Conservation (phyloP, 2,797 vertebrate species). For the Philypnodon macrostomus region DNA sequence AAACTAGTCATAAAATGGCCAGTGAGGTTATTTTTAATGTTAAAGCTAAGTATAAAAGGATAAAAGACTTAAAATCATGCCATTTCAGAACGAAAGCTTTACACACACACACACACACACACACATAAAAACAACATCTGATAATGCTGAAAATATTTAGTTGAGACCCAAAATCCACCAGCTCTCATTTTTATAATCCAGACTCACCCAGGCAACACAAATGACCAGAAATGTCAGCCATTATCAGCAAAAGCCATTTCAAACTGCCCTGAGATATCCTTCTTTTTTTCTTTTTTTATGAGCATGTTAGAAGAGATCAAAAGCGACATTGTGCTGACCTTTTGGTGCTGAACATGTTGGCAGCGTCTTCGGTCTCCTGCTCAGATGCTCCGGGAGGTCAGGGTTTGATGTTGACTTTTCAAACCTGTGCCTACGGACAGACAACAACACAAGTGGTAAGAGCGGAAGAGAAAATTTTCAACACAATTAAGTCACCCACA, state of each 20-base stretch:
- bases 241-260: slow-evolving; percentile 44
- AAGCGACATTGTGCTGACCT: slow-evolving; percentile 74
- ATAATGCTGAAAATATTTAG: neutral
- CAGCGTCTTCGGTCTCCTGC: slow-evolving; percentile 57
- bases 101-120: slow-evolving; percentile 1
- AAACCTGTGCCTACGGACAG: slow-evolving; percentile 44
- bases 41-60: too few species aligned
- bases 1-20: too few species aligned
- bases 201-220: slow-evolving; percentile 9
- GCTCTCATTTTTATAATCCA: slow-evolving; percentile 15
- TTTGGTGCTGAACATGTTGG: slow-evolving; percentile 84
- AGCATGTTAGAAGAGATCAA: slow-evolving; percentile 48
- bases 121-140: neutral
- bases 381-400: slow-evolving; percentile 51
- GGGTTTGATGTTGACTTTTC: slow-evolving; percentile 56
- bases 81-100: neutral
- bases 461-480: slow-evolving; percentile 51
- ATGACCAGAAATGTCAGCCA: slow-evolving; percentile 48
- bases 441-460: slow-evolving; percentile 19
- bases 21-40: too few species aligned
- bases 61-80: neutral
- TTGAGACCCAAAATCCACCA: slow-evolving; percentile 23
- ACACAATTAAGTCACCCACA: slow-evolving; percentile 30
- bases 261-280: slow-evolving; percentile 35
- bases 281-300: neutral